Conservation (phyloP, 2,797 vertebrate genomes). For the Poeciliopsis gracilis region DNA sequence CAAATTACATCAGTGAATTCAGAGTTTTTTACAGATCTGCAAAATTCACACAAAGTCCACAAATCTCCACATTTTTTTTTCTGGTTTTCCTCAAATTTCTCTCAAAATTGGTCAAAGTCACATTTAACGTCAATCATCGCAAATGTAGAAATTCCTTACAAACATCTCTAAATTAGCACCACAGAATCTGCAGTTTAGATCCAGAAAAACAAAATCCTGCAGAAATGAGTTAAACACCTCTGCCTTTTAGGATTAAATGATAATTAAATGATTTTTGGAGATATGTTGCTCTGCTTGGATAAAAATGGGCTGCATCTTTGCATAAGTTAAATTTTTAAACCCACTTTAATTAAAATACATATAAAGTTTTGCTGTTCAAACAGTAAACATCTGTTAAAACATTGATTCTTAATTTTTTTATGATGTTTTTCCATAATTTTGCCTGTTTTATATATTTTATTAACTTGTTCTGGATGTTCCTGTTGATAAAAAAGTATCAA, state of each 20-base stretch:
- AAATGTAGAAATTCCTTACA: no score
- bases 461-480: fast-evolving
- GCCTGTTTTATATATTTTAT: neutral
- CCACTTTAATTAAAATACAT: neutral
- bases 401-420: neutral
- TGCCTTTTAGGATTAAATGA: neutral
- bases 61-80: no score
- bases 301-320: neutral
- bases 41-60: no score
- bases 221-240: neutral
- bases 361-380: neutral
- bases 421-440: neutral
- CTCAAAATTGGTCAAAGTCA: no score
- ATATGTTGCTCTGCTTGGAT: neutral
- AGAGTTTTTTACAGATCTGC: no score
- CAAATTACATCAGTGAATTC: no score
- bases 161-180: no score
- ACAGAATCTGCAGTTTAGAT: no score
- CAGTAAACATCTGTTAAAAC: neutral
- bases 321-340: neutral
- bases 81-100: no score
- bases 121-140: no score
- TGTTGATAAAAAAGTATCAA: neutral
- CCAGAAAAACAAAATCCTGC: no score
- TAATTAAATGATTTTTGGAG: neutral